A percentile compares a stretch with the other conserved stretches of the same genome.
Conservation (phyloP, 2,113 vertebrate genomes). For the Scolopax mira region DNA sequence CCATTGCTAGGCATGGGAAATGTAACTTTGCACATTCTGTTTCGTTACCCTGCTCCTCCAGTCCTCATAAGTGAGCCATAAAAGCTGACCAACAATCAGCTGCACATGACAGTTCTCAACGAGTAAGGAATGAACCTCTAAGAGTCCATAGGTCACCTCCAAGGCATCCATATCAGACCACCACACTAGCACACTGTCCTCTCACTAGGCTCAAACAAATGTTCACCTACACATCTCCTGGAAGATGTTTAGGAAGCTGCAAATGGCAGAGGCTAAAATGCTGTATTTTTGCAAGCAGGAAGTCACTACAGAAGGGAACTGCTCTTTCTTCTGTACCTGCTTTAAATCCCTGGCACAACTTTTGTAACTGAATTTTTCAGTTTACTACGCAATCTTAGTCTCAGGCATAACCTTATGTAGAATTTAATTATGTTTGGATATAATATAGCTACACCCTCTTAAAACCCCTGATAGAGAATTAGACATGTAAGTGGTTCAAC, state of each 20-base stretch:
- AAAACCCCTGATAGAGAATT: neutral
- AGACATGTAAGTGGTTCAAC: neutral
- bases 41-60: neutral
- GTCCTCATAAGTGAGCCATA: neutral
- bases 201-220: rapidly evolving
- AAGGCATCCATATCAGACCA: neutral
- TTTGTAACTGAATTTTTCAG: neutral
- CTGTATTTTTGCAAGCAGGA: neutral
- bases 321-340: neutral
- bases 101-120: rapidly evolving
- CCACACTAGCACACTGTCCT: neutral
- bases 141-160: neutral
- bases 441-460: neutral
- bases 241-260: neutral
- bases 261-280: neutral
- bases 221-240: neutral
- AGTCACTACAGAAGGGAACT: neutral
- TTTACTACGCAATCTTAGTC: too few relatives aligned
- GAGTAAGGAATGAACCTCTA: neutral
- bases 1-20: neutral
- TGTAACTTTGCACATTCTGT: rapidly evolving
- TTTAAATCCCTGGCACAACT: neutral
- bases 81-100: neutral
- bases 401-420: neutral
- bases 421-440: neutral